These are phyloP conservation scores for Trinectes maculatus DNA, from an alignment of 2,113 vertebrate species.

Conservation along the genomic window DNA sequence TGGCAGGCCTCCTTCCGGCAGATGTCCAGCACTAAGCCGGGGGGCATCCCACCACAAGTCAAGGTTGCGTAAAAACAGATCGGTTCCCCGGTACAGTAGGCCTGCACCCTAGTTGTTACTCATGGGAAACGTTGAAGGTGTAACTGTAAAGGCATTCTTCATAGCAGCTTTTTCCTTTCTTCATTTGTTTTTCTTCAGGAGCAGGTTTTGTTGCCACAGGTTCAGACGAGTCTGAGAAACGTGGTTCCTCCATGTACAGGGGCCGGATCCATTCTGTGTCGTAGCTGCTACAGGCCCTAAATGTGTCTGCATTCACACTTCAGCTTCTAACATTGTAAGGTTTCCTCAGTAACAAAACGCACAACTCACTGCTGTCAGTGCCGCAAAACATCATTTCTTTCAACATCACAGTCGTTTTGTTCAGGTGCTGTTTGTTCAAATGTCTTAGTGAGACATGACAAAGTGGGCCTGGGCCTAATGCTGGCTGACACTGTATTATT, in stretches of 20 bases:
- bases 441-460: no score
- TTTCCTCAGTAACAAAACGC: neutral
- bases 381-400: no score
- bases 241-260: conserved; percentile 2
- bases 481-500: no score
- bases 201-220: conserved; percentile 22
- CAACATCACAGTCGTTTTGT: no score
- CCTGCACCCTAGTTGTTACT: conserved; percentile 23
- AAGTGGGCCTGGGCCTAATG: no score
- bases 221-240: conserved; percentile 4
- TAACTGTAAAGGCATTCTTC: conserved; percentile 20
- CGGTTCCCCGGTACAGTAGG: conserved; percentile 51
- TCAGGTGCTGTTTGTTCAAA: no score
- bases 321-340: neutral
- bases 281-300: neutral
- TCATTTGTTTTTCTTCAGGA: neutral
- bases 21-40: conserved; percentile 87
- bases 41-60: conserved; percentile 87
- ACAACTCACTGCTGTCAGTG: neutral
- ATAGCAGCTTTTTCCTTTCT: neutral
- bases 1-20: conserved; percentile 90
- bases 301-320: neutral
- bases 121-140: conserved; percentile 37
- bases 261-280: conserved; percentile 18
- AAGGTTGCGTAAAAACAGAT: conserved; percentile 83